A percentile compares a stretch with the other conserved stretches of the same genome.
Evolutionary conservation across 2,113 vertebrate genomes (phyloP).

Genomic region (Brachypteracias leptosomus): DNA sequence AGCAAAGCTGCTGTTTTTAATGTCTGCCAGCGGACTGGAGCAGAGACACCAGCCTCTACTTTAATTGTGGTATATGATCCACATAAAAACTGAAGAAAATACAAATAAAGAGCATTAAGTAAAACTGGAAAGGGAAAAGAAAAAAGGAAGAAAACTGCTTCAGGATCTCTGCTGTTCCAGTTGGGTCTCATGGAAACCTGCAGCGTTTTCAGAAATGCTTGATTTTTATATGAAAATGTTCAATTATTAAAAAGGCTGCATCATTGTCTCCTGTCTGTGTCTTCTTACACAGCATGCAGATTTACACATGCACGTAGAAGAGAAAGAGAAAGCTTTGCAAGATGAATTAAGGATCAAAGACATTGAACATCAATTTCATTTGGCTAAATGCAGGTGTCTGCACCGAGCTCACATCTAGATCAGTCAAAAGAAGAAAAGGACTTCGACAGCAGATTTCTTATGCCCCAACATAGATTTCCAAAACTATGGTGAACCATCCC

Average conservation of each 20-base stretch:
- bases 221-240: constrained; percentile 5
- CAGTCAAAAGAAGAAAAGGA: neutral
- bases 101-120: neutral
- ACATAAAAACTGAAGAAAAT: neutral
- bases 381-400: neutral
- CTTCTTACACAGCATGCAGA: neutral
- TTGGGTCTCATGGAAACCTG: constrained; percentile 27
- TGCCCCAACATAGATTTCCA: neutral
- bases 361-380: neutral
- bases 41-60: neutral
- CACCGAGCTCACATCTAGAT: neutral
- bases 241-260: neutral
- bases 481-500: neutral
- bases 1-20: neutral
- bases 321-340: neutral
- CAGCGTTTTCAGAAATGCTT: neutral
- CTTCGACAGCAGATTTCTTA: neutral
- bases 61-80: neutral
- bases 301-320: neutral
- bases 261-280: neutral
- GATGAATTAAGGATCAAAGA: neutral
- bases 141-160: neutral
- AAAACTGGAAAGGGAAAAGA: neutral
- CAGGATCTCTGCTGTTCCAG: neutral
- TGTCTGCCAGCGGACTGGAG: neutral